Conservation (phyloP, 1,140 invertebrate species). For the Drosophila lacertosa region DNA sequence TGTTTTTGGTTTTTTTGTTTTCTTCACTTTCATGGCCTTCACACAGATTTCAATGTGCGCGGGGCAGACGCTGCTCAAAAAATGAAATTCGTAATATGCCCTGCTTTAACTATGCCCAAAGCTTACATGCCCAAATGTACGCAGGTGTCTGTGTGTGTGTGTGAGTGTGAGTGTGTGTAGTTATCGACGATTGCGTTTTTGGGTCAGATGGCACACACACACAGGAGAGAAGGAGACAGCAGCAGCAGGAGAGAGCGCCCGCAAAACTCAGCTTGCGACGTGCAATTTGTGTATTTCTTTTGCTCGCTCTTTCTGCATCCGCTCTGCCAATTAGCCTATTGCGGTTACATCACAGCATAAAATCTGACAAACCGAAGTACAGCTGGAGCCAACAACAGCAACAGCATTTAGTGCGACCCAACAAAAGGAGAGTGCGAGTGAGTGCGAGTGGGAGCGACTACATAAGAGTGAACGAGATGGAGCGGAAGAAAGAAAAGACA, state of each 20-base stretch:
- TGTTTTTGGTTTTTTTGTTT: background rate
- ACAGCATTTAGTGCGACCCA: too few species aligned
- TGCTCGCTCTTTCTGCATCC: conserved; percentile 59
- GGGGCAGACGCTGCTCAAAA: conserved; percentile 35
- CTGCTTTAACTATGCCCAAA: conserved; percentile 69
- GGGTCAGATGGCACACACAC: conserved; percentile 25
- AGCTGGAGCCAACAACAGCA: conserved; percentile 31
- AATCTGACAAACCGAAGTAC: conserved; percentile 60
- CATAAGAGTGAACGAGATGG: background rate
- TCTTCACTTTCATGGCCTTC: conserved; percentile 80
- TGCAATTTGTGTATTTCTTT: conserved; percentile 71
- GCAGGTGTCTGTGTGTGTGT: background rate
- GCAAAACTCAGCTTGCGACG: conserved; percentile 29
- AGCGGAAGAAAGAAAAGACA: conserved; percentile 30
- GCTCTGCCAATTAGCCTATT: conserved; percentile 70
- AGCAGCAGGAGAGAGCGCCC: conserved; percentile 12
- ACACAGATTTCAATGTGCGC: conserved; percentile 72
- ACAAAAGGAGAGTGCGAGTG: background rate
- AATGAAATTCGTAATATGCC: conserved; percentile 64
- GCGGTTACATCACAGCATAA: conserved; percentile 71
- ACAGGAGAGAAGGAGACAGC: too few species aligned
- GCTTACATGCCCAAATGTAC: conserved; percentile 20
- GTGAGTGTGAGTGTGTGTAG: background rate
- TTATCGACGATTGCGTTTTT: conserved; percentile 40
- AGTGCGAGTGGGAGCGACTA: conserved; percentile 1